A percentile compares a stretch with the other conserved stretches of the same genome.
These are phyloP conservation scores for Aphelinus certus DNA, from an alignment of 1,140 invertebrate genomes.

Conservation along the genomic window DNA sequence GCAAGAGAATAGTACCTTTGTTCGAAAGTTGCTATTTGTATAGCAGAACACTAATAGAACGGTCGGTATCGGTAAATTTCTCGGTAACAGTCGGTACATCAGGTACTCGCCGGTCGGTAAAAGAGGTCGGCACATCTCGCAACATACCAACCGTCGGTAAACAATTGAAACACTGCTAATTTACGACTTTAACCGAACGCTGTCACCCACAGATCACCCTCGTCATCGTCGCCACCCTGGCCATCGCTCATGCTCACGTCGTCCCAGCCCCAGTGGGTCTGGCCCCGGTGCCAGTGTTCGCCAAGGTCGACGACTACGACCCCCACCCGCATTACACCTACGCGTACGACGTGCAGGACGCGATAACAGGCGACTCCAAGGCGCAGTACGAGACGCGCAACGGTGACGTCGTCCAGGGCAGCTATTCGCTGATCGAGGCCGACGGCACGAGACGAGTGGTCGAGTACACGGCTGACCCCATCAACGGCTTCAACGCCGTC, in stretches of 20 bases:
- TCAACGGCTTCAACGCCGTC: constrained; percentile 65
- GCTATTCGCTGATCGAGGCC: constrained; percentile 62
- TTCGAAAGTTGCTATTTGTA: too few relatives aligned
- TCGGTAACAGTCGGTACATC: too few relatives aligned
- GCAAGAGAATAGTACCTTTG: too few relatives aligned
- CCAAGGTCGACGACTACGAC: constrained; percentile 56
- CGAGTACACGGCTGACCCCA: constrained; percentile 59
- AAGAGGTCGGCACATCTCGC: too few relatives aligned
- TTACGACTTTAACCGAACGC: too few relatives aligned
- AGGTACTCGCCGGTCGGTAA: too few relatives aligned
- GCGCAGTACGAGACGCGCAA: constrained; percentile 72
- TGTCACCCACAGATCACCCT: constrained; percentile 44
- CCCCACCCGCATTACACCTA: constrained; percentile 72
- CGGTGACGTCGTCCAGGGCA: constrained; percentile 67
- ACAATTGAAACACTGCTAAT: too few relatives aligned
- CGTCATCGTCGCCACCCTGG: constrained; percentile 41
- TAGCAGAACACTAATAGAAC: too few relatives aligned
- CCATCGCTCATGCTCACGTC: constrained; percentile 40
- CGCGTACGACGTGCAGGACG: constrained; percentile 72
- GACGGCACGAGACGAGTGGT: constrained; percentile 63
- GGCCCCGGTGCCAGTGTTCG: constrained; percentile 37
- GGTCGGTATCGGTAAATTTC: too few relatives aligned
- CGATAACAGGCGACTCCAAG: constrained; percentile 75
- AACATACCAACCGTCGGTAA: too few relatives aligned
- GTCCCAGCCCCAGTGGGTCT: constrained; percentile 41